Evolutionary conservation across 2,888 invertebrate genomes (phyloP).

Genomic region (Agelastica alni): DNA sequence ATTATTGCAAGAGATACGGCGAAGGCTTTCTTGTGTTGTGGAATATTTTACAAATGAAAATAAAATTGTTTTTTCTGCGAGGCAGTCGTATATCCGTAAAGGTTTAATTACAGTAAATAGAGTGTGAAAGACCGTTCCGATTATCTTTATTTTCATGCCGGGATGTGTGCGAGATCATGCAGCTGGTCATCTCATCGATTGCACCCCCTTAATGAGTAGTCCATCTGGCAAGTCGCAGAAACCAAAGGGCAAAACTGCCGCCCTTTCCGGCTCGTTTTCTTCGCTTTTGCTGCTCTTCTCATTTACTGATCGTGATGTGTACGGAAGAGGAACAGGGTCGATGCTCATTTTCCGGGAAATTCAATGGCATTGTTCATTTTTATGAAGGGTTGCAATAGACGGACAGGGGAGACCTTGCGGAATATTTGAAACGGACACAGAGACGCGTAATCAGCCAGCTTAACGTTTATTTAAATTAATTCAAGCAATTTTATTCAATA

Average conservation of each 20-base stretch:
- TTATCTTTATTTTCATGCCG: slow-evolving; percentile 28
- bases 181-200: slow-evolving; percentile 53
- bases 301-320: slow-evolving; percentile 32
- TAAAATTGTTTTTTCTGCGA: too few species aligned
- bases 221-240: slow-evolving; percentile 52
- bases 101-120: background rate
- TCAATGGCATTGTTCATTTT: slow-evolving; percentile 27
- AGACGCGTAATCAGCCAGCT: too few species aligned
- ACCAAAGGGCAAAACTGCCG: slow-evolving; percentile 48
- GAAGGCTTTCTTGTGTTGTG: too few species aligned
- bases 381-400: slow-evolving; percentile 25
- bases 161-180: slow-evolving; percentile 43
- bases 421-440: too few species aligned
- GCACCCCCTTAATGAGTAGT: slow-evolving; percentile 50
- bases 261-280: slow-evolving; percentile 33
- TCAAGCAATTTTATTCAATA: too few species aligned
- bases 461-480: too few species aligned
- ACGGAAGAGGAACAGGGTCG: slow-evolving; percentile 8
- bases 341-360: slow-evolving; percentile 29
- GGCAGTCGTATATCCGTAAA: background rate
- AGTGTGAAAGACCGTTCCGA: background rate
- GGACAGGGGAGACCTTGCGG: too few species aligned
- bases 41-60: too few species aligned
- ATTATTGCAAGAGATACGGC: too few species aligned
- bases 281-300: slow-evolving; percentile 18